These are phyloP conservation scores for Pristionchus mayeri DNA, from an alignment of 2,888 invertebrate genomes.

Conservation along the genomic window DNA sequence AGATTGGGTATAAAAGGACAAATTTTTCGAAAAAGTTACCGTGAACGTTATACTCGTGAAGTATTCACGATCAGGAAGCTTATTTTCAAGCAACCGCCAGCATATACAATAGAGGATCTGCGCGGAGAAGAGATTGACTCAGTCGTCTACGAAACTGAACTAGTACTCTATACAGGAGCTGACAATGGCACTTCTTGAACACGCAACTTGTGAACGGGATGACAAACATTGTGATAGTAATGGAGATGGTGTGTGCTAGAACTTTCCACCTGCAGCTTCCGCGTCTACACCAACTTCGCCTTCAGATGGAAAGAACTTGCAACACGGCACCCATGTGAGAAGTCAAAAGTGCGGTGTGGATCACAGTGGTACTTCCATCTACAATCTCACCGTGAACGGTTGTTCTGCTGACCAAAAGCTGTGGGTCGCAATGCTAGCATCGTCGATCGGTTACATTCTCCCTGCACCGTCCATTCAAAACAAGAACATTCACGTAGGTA, in stretches of 20 bases:
- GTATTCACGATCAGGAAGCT: too few species aligned
- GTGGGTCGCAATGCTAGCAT: conserved; percentile 34
- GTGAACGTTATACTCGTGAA: not conserved
- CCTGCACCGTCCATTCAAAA: conserved; percentile 21
- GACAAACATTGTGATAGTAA: not conserved
- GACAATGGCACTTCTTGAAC: too few species aligned
- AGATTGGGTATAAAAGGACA: not conserved
- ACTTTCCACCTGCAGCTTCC: not conserved
- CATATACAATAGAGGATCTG: conserved; percentile 19
- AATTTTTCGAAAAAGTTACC: conserved; percentile 8
- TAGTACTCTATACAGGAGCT: not conserved
- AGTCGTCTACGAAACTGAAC: conserved; percentile 41
- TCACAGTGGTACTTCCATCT: conserved; percentile 21
- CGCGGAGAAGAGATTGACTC: conserved; percentile 23
- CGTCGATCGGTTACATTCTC: conserved; percentile 22
- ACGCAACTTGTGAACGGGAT: not conserved
- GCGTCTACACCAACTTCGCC: not conserved
- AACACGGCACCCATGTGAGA: not conserved
- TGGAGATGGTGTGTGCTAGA: not conserved
- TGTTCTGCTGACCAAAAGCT: conserved; percentile 36
- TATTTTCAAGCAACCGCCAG: not conserved
- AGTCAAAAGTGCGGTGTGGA: not conserved
- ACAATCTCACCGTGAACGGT: conserved; percentile 20
- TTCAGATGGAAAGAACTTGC: not conserved
- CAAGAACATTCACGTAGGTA: conserved; percentile 31